Percentiles rank a stretch among this genome's conserved stretches.
Evolutionary conservation across 23 tunicate species (phyloP).

Genomic region (Trididemnum nubilum): DNA sequence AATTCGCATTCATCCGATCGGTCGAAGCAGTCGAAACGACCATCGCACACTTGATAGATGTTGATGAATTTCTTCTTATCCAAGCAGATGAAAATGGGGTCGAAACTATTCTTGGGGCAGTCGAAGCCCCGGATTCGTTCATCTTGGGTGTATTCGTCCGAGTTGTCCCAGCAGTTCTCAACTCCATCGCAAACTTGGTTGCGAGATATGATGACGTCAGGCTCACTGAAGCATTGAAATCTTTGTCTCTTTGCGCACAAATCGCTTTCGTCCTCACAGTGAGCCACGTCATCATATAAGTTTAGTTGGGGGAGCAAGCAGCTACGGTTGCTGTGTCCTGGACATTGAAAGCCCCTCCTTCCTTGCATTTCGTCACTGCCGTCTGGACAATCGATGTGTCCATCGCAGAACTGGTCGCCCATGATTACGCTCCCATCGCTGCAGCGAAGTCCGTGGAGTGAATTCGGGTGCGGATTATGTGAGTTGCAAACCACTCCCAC

Average conservation of each 20-base stretch:
- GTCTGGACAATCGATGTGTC: background rate
- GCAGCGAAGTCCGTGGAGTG: background rate
- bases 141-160: background rate
- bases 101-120: background rate
- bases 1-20: slow-evolving; percentile 8
- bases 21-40: background rate
- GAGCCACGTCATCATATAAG: background rate
- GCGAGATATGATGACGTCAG: background rate
- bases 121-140: background rate
- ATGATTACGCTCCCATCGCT: background rate
- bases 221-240: background rate
- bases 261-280: background rate
- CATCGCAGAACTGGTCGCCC: slow-evolving; percentile 3
- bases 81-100: background rate
- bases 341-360: background rate
- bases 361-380: background rate
- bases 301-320: background rate
- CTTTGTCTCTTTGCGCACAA: background rate
- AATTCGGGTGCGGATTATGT: background rate
- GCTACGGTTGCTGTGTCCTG: background rate
- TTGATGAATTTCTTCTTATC: background rate
- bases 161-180: background rate
- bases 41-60: slow-evolving; percentile 1
- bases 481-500: too few relatives aligned
- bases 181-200: background rate